Evolutionary conservation across 1,140 invertebrate genomes (phyloP).

Genomic region (Gryon sp.): DNA sequence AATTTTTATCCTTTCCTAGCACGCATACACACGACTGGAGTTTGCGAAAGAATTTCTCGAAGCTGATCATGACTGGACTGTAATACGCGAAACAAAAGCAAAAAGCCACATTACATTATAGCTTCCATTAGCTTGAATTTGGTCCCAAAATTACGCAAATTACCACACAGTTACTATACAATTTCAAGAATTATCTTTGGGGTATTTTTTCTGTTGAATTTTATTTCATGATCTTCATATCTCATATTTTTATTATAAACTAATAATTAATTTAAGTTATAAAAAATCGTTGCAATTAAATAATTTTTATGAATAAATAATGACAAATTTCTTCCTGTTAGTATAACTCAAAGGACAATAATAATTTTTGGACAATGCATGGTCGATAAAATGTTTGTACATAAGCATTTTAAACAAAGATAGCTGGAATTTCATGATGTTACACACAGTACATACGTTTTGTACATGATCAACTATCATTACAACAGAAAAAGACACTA

Average conservation of each 20-base stretch:
- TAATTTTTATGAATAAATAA: no score
- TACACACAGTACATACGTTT: slow-evolving; percentile 46
- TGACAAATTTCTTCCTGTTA: no score
- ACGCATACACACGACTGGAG: slow-evolving; percentile 61
- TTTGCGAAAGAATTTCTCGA: slow-evolving; percentile 32
- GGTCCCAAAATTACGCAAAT: slow-evolving; percentile 51
- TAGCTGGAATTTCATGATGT: slow-evolving; percentile 35
- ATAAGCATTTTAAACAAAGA: slow-evolving; percentile 15
- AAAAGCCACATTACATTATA: slow-evolving; percentile 33
- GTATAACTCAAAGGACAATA: no score
- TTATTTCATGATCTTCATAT: background rate
- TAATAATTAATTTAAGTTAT: no score
- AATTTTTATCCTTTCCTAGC: slow-evolving; percentile 61
- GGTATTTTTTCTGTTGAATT: no score
- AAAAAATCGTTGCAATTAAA: no score
- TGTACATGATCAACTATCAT: slow-evolving; percentile 70
- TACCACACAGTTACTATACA: slow-evolving; percentile 1
- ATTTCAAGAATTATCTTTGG: slow-evolving; percentile 9
- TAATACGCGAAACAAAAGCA: slow-evolving; percentile 37
- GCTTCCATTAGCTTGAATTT: slow-evolving; percentile 34
- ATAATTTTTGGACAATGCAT: slow-evolving; percentile 21
- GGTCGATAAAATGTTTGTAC: slow-evolving; percentile 32
- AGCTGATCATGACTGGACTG: slow-evolving; percentile 41
- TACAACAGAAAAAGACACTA: slow-evolving; percentile 66
- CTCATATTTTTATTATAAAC: background rate